These are phyloP conservation scores for Pyrocoelia pectoralis DNA, from an alignment of 2,888 invertebrate species.

Conservation along the genomic window DNA sequence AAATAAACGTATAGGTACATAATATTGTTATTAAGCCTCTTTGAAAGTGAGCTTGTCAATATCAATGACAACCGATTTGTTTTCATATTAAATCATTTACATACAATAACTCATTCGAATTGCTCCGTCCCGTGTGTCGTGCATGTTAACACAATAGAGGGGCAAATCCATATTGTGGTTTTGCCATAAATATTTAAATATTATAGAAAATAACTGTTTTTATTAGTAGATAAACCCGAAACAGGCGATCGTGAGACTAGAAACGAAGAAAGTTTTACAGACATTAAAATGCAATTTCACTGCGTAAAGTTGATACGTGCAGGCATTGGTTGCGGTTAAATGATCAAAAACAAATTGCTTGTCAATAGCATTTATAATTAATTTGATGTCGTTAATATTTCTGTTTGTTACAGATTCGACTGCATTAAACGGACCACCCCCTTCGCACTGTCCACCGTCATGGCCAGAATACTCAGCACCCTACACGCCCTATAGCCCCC, in stretches of 20 bases:
- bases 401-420: constrained; percentile 60
- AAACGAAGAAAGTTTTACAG: background rate
- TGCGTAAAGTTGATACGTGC: constrained; percentile 11
- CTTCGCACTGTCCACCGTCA: constrained; percentile 46
- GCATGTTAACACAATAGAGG: constrained; percentile 35
- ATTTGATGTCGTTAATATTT: background rate
- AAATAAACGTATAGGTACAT: constrained; percentile 6
- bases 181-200: constrained; percentile 25
- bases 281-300: background rate
- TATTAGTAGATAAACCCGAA: constrained; percentile 7
- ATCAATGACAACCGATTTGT: constrained; percentile 30
- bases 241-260: background rate
- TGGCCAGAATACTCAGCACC: constrained; percentile 59
- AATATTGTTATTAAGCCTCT: constrained; percentile 8
- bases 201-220: constrained; percentile 27
- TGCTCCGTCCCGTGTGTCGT: constrained; percentile 25
- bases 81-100: constrained; percentile 37
- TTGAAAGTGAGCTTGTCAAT: constrained; percentile 22
- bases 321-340: constrained; percentile 11
- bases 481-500: constrained; percentile 65
- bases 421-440: constrained; percentile 56
- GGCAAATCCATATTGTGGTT: constrained; percentile 39
- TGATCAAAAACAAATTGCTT: constrained; percentile 12
- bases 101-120: constrained; percentile 41
- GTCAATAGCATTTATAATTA: constrained; percentile 8